Conservation (phyloP, 1,140 invertebrate genomes). For the Bombus balteatus region DNA sequence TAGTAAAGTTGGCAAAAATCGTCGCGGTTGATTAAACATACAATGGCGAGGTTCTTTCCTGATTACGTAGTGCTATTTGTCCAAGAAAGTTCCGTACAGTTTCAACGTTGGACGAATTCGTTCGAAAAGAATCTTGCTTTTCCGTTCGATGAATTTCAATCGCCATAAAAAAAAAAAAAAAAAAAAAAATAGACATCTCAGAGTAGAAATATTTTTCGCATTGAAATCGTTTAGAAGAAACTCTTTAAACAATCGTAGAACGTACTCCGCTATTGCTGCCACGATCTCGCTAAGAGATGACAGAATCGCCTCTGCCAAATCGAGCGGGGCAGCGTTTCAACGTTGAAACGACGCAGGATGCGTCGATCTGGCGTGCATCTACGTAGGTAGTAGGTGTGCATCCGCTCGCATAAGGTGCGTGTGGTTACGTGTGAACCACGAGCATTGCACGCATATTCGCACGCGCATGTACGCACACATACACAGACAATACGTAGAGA, state of each 20-base stretch:
- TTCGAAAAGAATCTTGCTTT: no score
- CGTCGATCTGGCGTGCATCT: slow-evolving; percentile 7
- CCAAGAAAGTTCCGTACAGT: no score
- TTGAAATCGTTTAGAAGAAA: no score
- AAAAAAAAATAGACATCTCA: no score
- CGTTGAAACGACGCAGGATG: slow-evolving; percentile 5
- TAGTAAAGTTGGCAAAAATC: no score
- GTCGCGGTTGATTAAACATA: no score
- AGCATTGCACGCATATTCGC: not conserved
- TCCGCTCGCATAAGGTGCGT: slow-evolving; percentile 18
- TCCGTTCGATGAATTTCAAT: not conserved
- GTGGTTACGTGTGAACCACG: not conserved
- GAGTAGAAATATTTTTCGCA: not conserved
- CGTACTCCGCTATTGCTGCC: not conserved
- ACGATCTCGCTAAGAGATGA: not conserved
- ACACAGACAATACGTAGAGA: not conserved
- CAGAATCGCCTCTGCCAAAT: not conserved
- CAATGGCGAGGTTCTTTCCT: no score
- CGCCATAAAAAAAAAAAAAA: no score
- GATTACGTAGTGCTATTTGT: no score
- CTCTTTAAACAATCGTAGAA: not conserved
- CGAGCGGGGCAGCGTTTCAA: not conserved
- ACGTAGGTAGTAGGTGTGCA: slow-evolving; percentile 38
- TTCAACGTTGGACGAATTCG: no score
- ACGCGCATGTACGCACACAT: not conserved